phyloP scores from a whole-genome alignment of 2,797 vertebrate genomes.

The Euphonia xanthogaster region DNA sequence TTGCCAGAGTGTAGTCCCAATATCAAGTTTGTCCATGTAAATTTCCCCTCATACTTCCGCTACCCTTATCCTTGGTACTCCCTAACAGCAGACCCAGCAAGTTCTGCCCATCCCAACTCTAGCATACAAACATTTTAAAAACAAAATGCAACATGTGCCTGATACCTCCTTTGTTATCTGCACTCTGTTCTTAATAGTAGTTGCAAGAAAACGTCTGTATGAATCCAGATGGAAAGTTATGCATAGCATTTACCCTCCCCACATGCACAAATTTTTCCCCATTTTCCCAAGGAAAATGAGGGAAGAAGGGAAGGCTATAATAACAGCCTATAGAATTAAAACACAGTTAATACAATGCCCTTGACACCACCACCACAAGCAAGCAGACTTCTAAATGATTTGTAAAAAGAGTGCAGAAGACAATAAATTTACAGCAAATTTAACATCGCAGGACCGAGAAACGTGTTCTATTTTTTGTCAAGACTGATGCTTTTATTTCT shows the following conservation, averaged over 20 bases:
- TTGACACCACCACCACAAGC: not conserved
- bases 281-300: not conserved
- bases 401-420: not conserved
- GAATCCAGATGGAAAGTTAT: not conserved
- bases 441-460: not conserved
- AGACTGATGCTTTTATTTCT: not conserved
- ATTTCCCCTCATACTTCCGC: not conserved
- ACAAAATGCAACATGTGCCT: not conserved
- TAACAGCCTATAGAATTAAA: not conserved
- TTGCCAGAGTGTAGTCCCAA: not conserved
- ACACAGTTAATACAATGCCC: not conserved
- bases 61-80: not conserved
- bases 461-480: not conserved
- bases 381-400: not conserved
- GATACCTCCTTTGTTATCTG: not conserved
- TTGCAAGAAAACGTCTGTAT: not conserved
- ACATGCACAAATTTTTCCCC: not conserved
- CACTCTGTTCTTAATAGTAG: not conserved
- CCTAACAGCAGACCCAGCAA: not conserved
- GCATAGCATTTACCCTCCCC: accelerated
- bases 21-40: not conserved
- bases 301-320: not conserved
- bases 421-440: not conserved
- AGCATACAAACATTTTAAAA: not conserved
- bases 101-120: not conserved